Conservation (phyloP, 1,140 invertebrate genomes). For the Vanessa tameamea region DNA sequence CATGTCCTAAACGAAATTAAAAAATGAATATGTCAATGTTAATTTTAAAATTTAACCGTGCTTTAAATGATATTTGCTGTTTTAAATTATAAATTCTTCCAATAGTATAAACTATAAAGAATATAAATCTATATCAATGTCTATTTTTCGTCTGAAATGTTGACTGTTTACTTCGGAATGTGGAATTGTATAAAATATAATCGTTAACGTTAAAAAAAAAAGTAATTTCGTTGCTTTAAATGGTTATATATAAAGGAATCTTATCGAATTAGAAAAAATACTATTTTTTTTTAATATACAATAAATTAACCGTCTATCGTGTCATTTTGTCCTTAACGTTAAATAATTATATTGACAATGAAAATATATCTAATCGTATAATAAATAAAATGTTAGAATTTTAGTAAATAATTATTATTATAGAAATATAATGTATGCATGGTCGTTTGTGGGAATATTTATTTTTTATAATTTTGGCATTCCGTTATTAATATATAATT, state of each 20-base stretch:
- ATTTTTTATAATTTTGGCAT: too few relatives aligned
- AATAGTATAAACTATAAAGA: background rate
- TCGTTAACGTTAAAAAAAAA: background rate
- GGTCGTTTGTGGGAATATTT: too few relatives aligned
- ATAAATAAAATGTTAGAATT: background rate
- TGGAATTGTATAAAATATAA: background rate
- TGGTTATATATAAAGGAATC: background rate
- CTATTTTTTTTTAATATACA: background rate
- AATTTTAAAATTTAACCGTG: background rate
- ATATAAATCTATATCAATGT: background rate
- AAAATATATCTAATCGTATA: conserved; percentile 48
- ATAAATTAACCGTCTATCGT: background rate
- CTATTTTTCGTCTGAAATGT: conserved; percentile 4
- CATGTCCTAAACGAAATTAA: background rate
- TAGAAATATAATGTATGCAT: too few relatives aligned
- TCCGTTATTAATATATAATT: background rate
- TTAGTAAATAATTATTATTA: too few relatives aligned
- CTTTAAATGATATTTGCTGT: conserved; percentile 4
- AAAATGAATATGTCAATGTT: too few relatives aligned
- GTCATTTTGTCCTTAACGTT: background rate
- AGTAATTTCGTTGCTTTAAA: background rate
- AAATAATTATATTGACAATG: conserved; percentile 55
- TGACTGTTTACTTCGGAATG: background rate
- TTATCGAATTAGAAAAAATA: conserved; percentile 10
- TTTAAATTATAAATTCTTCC: background rate